These are phyloP conservation scores for Drosophila serrata DNA, from an alignment of 1,140 invertebrate species.

Conservation along the genomic window DNA sequence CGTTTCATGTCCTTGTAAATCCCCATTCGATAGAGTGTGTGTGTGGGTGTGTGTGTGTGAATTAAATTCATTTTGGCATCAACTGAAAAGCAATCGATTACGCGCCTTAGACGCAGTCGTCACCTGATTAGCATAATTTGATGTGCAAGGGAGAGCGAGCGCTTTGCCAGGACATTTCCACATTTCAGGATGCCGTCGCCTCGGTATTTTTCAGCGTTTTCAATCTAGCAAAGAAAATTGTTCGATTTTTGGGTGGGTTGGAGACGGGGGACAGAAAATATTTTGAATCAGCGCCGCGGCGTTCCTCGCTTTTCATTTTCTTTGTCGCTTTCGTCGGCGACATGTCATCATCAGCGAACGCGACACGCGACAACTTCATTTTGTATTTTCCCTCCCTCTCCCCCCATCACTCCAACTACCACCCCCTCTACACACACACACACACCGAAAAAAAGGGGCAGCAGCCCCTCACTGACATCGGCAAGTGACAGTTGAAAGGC, in stretches of 20 bases:
- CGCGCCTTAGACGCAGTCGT: constrained; percentile 33
- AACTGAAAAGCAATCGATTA: constrained; percentile 63
- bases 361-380: constrained; percentile 73
- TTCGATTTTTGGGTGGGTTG: constrained; percentile 52
- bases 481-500: constrained; percentile 57
- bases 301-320: constrained; percentile 7
- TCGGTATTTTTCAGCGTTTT: constrained; percentile 27
- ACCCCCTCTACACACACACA: neutral
- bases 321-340: constrained; percentile 22
- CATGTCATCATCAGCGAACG: constrained; percentile 64
- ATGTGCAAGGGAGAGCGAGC: constrained; percentile 51
- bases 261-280: constrained; percentile 39
- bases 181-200: neutral
- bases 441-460: too few relatives aligned
- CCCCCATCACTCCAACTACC: neutral
- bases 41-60: constrained; percentile 16
- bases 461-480: neutral
- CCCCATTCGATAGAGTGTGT: neutral
- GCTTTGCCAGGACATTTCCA: constrained; percentile 27
- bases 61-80: constrained; percentile 54
- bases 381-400: constrained; percentile 19
- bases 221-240: constrained; percentile 52
- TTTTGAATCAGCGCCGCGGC: constrained; percentile 53
- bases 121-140: constrained; percentile 76
- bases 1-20: constrained; percentile 27